Base-by-base conservation (phyloP, 1,140 invertebrate species). In the Oncopodura yosiiana region DNA sequence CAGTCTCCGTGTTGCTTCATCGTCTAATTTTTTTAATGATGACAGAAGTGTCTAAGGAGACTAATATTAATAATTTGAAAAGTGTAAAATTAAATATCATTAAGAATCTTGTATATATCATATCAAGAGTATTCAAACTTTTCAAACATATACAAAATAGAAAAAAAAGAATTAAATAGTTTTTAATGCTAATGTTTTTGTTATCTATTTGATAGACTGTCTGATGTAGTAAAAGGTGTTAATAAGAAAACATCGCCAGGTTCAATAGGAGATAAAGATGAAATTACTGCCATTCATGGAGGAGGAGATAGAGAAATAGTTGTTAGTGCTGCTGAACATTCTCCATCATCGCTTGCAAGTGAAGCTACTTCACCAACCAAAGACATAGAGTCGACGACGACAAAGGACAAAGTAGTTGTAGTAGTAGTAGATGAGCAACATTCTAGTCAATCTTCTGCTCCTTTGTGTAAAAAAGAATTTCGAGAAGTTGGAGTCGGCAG, bases 161-260 rank as follows among this genome's bases (percentile, higher is more conserved):
- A n/a, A n/a, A n/a, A n/a, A n/a, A 19, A 45, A 45, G 14, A 45
- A 45, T 45, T 24, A 45, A 45, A 45, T n/a, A n/a, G n/a, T n/a
- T n/a, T n/a, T n/a, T n/a, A n/a, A n/a, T n/a, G n/a, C n/a, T n/a
- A n/a, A n/a, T n/a, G n/a, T n/a, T n/a, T 45, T 45, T 49, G 29
- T 49, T 44, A n/a, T 30, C 2, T 32, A 34, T 43, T 30, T 45
- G 49, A 76, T 67, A 75, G 84, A 66, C 71, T 87, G 60, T 81
- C 86, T 3, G 86, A 88, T 69, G 84, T 88, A 29, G 85, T 88
- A 19, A 86, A 86, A 67, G 83, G 83, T 53, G 57, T 62, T n/a
- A 62, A 64, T 43, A 34, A 55, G 27, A 63, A 65, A 41, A 14
- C 50, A 24, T 24, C 43, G 3, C 19, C 53, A 14, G 52, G 49